Conservation (phyloP, 1,140 invertebrate species). For the Lepidurus packardi region DNA sequence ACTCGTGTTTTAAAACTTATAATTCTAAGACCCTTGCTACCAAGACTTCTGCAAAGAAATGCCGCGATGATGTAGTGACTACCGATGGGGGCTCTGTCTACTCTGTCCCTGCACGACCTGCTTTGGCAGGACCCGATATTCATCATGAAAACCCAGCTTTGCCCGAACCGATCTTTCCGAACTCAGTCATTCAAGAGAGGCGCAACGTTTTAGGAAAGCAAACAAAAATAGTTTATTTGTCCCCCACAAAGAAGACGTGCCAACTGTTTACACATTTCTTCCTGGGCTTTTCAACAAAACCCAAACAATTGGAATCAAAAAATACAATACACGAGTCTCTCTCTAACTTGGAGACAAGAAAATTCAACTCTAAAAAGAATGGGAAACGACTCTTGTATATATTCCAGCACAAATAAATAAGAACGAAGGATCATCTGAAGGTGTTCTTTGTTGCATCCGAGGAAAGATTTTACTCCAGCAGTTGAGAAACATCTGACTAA, state of each 20-base stretch:
- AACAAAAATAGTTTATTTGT: conserved; percentile 16
- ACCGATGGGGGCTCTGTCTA: too few relatives aligned
- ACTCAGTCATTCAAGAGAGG: background rate
- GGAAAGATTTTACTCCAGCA: background rate
- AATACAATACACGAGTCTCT: background rate
- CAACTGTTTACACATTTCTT: background rate
- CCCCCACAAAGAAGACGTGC: conserved; percentile 5
- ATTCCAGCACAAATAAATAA: too few relatives aligned
- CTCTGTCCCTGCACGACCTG: too few relatives aligned
- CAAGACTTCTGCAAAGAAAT: too few relatives aligned
- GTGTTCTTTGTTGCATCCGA: background rate
- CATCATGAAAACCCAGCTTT: background rate
- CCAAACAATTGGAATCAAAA: background rate
- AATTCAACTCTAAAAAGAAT: too few relatives aligned
- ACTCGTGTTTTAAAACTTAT: too few relatives aligned
- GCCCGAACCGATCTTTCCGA: background rate
- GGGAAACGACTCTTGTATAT: too few relatives aligned
- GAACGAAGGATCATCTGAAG: background rate
- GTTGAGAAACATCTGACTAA: too few relatives aligned
- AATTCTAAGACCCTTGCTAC: too few relatives aligned
- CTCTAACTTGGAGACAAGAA: background rate
- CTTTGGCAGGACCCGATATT: too few relatives aligned
- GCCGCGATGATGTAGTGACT: too few relatives aligned
- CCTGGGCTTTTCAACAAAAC: background rate
- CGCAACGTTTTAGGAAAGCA: background rate